Conservation (phyloP, 2,888 invertebrate genomes). For the Drosophila leonis region DNA sequence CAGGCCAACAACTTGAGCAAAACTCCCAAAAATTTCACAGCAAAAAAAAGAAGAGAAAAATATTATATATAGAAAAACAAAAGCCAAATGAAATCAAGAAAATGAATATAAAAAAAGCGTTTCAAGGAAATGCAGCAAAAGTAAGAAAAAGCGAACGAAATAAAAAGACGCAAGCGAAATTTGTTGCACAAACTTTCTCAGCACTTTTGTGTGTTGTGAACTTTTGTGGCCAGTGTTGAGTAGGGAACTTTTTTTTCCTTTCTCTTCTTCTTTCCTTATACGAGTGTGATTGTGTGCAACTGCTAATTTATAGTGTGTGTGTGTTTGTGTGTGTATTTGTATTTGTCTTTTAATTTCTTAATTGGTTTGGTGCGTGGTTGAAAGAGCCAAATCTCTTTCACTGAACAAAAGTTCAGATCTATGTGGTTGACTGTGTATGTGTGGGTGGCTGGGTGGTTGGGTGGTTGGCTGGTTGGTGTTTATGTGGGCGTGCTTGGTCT, state of each 20-base stretch:
- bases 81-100: slow-evolving; percentile 38
- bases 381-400: slow-evolving; percentile 40
- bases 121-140: slow-evolving; percentile 31
- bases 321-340: slow-evolving; percentile 41
- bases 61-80: slow-evolving; percentile 12
- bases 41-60: slow-evolving; percentile 26
- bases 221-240: slow-evolving; percentile 76
- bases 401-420: slow-evolving; percentile 32
- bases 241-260: slow-evolving; percentile 55
- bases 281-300: slow-evolving; percentile 36
- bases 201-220: slow-evolving; percentile 64
- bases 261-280: neutral
- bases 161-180: slow-evolving; percentile 50
- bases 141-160: slow-evolving; percentile 16
- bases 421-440: slow-evolving; percentile 14
- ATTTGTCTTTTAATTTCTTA: slow-evolving; percentile 82
- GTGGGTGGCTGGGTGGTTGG: slow-evolving; percentile 3
- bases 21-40: slow-evolving; percentile 51
- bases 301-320: slow-evolving; percentile 59
- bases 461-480: slow-evolving; percentile 3
- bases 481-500: slow-evolving; percentile 21
- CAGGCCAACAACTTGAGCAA: slow-evolving; percentile 43
- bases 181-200: slow-evolving; percentile 75
- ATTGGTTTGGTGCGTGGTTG: slow-evolving; percentile 73
- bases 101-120: slow-evolving; percentile 18